These are phyloP conservation scores for Cheilosia variabilis DNA, from an alignment of 2,888 invertebrate genomes.

Conservation along the genomic window DNA sequence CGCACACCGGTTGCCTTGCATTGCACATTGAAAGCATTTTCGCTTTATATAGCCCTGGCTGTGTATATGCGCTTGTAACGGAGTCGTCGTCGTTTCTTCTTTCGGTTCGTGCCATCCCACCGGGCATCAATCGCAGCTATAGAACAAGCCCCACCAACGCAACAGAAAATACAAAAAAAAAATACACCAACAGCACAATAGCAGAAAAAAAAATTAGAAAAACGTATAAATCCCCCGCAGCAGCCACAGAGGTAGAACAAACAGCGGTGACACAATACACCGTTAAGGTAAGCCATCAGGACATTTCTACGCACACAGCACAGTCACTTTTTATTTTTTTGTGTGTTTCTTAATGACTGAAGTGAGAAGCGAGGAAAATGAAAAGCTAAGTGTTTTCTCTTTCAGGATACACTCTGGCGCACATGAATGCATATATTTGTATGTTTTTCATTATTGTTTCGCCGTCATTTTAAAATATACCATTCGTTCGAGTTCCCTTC, in stretches of 20 bases:
- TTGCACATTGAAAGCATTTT: slow-evolving; percentile 38
- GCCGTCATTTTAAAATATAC: slow-evolving; percentile 43
- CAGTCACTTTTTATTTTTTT: slow-evolving; percentile 54
- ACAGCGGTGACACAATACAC: slow-evolving; percentile 63
- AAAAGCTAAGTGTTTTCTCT: slow-evolving; percentile 64
- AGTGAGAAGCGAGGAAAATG: slow-evolving; percentile 64
- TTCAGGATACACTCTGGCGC: background rate
- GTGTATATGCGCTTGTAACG: slow-evolving; percentile 42
- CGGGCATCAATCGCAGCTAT: slow-evolving; percentile 38
- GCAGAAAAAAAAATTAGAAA: slow-evolving; percentile 8
- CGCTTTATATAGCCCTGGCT: slow-evolving; percentile 34
- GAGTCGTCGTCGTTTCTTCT: background rate
- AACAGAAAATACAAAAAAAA: background rate
- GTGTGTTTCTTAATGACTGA: slow-evolving; percentile 60
- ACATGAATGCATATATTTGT: background rate
- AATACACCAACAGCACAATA: background rate
- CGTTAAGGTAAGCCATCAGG: slow-evolving; percentile 65
- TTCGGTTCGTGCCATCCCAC: slow-evolving; percentile 63
- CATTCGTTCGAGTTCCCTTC: slow-evolving; percentile 60
- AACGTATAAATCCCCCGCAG: slow-evolving; percentile 40
- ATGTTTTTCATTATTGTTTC: slow-evolving; percentile 35
- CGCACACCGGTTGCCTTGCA: slow-evolving; percentile 40
- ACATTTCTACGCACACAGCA: slow-evolving; percentile 51
- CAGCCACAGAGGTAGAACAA: slow-evolving; percentile 48
- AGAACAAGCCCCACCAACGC: slow-evolving; percentile 49